These are phyloP conservation scores for Axis porcinus DNA, from an alignment of 2,113 vertebrate species.

Conservation along the genomic window DNA sequence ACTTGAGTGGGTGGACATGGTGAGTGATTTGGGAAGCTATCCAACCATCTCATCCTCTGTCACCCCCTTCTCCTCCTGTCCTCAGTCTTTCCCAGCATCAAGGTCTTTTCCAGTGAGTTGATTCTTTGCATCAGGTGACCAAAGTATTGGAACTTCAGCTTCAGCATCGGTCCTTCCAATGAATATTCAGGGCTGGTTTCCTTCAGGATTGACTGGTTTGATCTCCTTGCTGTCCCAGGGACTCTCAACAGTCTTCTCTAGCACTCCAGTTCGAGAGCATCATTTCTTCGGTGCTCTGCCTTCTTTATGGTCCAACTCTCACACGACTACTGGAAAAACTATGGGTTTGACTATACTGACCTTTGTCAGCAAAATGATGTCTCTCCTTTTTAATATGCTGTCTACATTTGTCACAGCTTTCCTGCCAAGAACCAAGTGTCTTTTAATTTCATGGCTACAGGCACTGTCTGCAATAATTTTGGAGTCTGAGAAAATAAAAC, in stretches of 20 bases:
- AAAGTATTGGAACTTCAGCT: not conserved
- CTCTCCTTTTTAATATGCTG: not conserved
- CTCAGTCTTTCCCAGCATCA: not conserved
- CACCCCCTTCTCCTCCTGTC: not conserved
- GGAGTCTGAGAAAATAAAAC: not conserved
- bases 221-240: not conserved
- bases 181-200: not conserved
- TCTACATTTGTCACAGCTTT: not conserved
- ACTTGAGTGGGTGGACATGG: not conserved
- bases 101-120: not conserved
- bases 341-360: not conserved
- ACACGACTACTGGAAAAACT: not conserved
- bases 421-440: not conserved
- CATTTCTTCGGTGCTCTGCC: fast-evolving
- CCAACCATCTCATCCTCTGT: not conserved
- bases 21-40: not conserved
- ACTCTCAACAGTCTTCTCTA: not conserved
- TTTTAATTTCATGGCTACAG: not conserved
- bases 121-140: not conserved
- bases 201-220: not conserved
- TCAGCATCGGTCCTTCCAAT: not conserved
- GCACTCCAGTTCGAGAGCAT: not conserved
- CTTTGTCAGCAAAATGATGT: not conserved
- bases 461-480: not conserved
- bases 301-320: not conserved